Conservation (phyloP, 2,797 vertebrate genomes). For the Pangasius mekongensis region DNA sequence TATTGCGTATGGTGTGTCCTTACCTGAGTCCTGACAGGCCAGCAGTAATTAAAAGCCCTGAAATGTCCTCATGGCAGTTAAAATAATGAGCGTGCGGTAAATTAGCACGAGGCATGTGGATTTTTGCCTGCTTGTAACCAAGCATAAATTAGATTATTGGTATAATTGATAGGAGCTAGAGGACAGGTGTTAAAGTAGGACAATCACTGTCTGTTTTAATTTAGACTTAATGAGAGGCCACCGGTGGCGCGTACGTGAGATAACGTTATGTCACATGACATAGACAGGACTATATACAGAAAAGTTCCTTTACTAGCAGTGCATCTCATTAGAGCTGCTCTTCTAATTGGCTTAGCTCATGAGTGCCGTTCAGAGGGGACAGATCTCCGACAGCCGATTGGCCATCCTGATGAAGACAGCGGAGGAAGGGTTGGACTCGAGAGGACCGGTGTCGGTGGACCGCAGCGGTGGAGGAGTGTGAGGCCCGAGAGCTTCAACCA, state of each 20-base stretch:
- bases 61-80: conserved; percentile 35
- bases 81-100: conserved; percentile 42
- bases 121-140: conserved; percentile 33
- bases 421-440: conserved; percentile 85
- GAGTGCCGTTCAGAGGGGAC: conserved; percentile 95
- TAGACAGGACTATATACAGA: too few species aligned
- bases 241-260: neutral
- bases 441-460: conserved; percentile 87
- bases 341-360: conserved; percentile 83
- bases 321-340: neutral
- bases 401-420: conserved; percentile 92
- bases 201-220: conserved; percentile 42
- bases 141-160: conserved; percentile 27
- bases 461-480: conserved; percentile 92
- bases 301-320: neutral
- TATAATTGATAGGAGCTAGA: conserved; percentile 31
- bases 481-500: neutral
- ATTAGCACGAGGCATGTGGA: conserved; percentile 25
- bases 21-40: conserved; percentile 35
- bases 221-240: conserved; percentile 36
- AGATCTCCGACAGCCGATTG: conserved; percentile 90
- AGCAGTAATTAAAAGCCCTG: conserved; percentile 45
- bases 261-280: neutral
- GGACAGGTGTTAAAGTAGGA: conserved; percentile 53
- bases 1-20: conserved; percentile 16